These are phyloP conservation scores for Corythucha ciliata DNA, from an alignment of 2,888 invertebrate genomes.

Conservation along the genomic window DNA sequence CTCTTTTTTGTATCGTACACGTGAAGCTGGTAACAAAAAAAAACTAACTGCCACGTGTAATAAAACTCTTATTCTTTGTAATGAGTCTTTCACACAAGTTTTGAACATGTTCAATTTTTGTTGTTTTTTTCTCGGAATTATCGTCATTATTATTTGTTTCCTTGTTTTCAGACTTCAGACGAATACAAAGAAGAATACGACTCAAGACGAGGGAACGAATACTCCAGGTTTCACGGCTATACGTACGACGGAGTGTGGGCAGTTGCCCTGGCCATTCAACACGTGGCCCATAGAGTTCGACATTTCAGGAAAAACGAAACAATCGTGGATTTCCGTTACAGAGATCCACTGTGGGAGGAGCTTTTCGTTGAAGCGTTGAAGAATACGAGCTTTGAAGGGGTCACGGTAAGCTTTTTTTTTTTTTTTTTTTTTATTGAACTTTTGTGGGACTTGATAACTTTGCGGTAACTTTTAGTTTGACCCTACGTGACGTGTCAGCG, in stretches of 20 bases:
- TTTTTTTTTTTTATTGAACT: no score
- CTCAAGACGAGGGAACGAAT: constrained; percentile 65
- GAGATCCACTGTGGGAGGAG: constrained; percentile 77
- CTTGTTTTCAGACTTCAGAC: constrained; percentile 64
- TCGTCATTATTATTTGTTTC: neutral
- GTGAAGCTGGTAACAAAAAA: no score
- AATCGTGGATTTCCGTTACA: constrained; percentile 71
- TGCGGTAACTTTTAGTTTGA: no score
- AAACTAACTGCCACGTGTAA: no score
- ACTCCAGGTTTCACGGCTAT: constrained; percentile 93
- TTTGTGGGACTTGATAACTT: no score
- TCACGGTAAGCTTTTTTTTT: constrained; percentile 65
- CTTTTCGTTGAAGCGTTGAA: constrained; percentile 78
- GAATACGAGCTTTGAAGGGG: constrained; percentile 90
- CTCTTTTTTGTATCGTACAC: no score
- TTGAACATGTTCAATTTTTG: neutral
- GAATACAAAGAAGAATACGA: constrained; percentile 82
- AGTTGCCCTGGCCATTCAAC: constrained; percentile 87
- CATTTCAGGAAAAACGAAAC: constrained; percentile 64
- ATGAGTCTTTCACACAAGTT: no score
- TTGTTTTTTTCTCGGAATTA: neutral
- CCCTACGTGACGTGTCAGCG: no score
- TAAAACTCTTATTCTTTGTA: no score
- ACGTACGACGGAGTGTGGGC: constrained; percentile 99
- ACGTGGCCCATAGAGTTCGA: constrained; percentile 67